These are phyloP conservation scores for Phyllotis vaccarum DNA, from an alignment of 2,797 vertebrate species.

Conservation along the genomic window DNA sequence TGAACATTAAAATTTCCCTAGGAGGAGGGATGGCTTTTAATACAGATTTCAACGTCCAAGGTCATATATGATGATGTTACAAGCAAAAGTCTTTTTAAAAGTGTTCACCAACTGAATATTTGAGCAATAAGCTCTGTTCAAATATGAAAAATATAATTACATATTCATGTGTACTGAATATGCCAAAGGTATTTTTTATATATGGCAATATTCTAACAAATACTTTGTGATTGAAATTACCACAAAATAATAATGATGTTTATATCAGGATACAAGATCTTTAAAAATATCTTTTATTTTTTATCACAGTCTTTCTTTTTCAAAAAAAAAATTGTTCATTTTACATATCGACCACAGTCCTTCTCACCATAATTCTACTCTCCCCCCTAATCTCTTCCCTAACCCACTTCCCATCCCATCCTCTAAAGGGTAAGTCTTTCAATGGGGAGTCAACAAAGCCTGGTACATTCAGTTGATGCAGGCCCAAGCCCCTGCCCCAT, in stretches of 20 bases:
- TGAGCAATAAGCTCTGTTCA: slow-evolving; percentile 7
- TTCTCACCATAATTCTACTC: too few relatives aligned
- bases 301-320: too few relatives aligned
- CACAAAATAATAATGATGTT: not conserved
- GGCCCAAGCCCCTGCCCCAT: too few relatives aligned
- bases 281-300: not conserved
- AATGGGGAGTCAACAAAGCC: too few relatives aligned
- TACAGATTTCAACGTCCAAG: not conserved
- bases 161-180: not conserved
- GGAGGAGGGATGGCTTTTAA: not conserved
- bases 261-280: not conserved
- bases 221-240: not conserved
- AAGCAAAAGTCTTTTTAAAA: not conserved
- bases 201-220: not conserved
- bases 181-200: not conserved
- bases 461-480: too few relatives aligned
- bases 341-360: too few relatives aligned
- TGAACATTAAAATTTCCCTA: not conserved
- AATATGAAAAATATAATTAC: slow-evolving; percentile 32
- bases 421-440: too few relatives aligned
- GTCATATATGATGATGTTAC: not conserved
- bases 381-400: too few relatives aligned
- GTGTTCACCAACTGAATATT: not conserved
- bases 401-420: too few relatives aligned
- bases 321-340: too few relatives aligned